phyloP scores from a whole-genome alignment of 2,888 invertebrate species.

The Nudaria mundana region DNA sequence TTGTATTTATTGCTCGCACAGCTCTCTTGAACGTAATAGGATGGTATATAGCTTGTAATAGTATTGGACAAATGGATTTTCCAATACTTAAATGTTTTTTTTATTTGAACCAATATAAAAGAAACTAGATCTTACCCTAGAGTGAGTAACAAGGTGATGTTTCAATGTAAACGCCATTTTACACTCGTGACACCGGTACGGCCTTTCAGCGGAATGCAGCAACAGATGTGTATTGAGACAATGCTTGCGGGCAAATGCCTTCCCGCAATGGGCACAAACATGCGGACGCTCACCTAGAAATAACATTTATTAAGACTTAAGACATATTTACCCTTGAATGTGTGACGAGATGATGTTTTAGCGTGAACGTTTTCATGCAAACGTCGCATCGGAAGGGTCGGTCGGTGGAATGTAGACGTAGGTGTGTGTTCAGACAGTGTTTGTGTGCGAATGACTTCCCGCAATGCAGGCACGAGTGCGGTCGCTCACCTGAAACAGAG shows the following conservation, averaged over 20 bases:
- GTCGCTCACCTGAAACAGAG: conserved; percentile 83
- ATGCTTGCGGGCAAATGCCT: conserved; percentile 91
- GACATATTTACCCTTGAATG: conserved; percentile 84
- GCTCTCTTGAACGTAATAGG: no score
- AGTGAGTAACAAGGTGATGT: conserved; percentile 91
- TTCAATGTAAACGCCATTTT: conserved; percentile 93
- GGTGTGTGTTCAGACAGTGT: conserved; percentile 90
- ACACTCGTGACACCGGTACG: conserved; percentile 91
- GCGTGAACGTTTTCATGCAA: conserved; percentile 90
- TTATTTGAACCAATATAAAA: not conserved
- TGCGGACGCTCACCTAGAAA: conserved; percentile 86
- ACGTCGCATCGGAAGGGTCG: conserved; percentile 89
- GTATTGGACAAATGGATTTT: no score
- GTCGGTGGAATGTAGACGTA: conserved; percentile 87
- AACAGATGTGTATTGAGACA: conserved; percentile 91
- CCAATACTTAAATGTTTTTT: no score
- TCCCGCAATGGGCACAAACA: conserved; percentile 89
- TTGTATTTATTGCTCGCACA: no score
- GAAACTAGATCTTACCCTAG: conserved; percentile 77
- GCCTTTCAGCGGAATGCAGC: conserved; percentile 90
- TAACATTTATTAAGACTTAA: not conserved
- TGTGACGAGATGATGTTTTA: conserved; percentile 89
- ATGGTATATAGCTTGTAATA: no score
- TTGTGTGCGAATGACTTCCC: conserved; percentile 90
- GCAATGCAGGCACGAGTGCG: conserved; percentile 86